Conservation (phyloP, 2,113 vertebrate genomes). For the Corythornis vintsioides region DNA sequence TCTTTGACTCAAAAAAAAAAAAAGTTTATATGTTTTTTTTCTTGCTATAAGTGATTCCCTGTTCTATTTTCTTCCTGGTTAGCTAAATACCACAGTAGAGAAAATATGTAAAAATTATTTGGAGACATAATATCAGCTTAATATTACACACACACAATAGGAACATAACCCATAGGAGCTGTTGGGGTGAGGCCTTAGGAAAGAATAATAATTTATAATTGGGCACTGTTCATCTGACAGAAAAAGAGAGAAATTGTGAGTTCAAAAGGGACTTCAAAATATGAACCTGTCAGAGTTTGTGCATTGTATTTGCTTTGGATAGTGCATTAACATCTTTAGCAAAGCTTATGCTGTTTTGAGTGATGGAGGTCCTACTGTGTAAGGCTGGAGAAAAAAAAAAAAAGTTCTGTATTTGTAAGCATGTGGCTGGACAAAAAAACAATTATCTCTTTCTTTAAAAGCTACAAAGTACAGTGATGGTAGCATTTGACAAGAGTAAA, state of each 20-base stretch:
- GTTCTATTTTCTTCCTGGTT: constrained; percentile 19
- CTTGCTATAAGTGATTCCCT: constrained; percentile 2
- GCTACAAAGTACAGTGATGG: constrained; percentile 32
- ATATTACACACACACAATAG: background rate
- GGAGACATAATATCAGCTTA: background rate
- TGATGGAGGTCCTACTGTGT: constrained; percentile 31
- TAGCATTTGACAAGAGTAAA: constrained; percentile 61
- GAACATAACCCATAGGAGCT: background rate
- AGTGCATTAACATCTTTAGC: constrained; percentile 13
- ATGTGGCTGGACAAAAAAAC: constrained; percentile 30
- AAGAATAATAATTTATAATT: constrained; percentile 15
- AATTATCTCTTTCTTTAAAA: constrained; percentile 55
- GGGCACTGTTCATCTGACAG: background rate
- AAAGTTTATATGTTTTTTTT: background rate
- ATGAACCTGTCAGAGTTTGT: constrained; percentile 11
- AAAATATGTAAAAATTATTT: constrained; percentile 10
- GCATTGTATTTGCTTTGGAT: constrained; percentile 34
- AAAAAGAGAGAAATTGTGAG: constrained; percentile 7
- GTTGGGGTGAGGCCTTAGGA: background rate
- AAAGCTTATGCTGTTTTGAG: constrained; percentile 28
- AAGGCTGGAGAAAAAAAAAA: background rate
- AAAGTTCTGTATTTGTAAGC: constrained; percentile 43
- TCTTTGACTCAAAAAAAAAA: background rate
- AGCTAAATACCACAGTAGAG: background rate
- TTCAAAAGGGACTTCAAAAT: constrained; percentile 58